phyloP scores from a whole-genome alignment of 2,113 vertebrate genomes.

The Thryonomys swinderianus region DNA sequence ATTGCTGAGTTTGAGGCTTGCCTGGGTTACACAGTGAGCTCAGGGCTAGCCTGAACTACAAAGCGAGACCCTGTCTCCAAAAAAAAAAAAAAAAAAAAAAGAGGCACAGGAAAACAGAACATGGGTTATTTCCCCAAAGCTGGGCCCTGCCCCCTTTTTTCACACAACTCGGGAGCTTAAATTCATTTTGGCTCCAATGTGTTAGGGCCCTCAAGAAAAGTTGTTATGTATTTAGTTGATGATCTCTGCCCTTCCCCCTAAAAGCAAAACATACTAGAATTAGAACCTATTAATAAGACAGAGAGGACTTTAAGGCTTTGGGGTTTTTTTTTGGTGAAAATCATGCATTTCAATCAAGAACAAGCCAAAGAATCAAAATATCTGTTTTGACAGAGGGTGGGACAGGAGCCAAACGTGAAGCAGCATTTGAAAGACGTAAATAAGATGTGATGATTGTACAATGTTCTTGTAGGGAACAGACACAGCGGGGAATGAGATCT shows the following conservation, averaged over 20 bases:
- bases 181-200: neutral
- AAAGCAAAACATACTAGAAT: slow-evolving; percentile 6
- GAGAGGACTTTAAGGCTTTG: neutral
- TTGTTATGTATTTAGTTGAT: neutral
- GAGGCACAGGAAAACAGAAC: neutral
- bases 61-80: too few relatives aligned
- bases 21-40: too few relatives aligned
- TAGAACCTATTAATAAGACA: neutral
- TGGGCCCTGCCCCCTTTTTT: neutral
- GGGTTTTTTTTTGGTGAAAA: neutral
- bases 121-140: neutral
- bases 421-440: slow-evolving; percentile 74
- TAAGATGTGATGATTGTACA: slow-evolving; percentile 81
- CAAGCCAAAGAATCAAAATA: slow-evolving; percentile 31
- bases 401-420: slow-evolving; percentile 46
- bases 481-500: slow-evolving; percentile 72
- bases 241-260: neutral
- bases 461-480: slow-evolving; percentile 74
- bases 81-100: too few relatives aligned
- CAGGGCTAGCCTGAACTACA: too few relatives aligned
- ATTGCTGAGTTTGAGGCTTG: too few relatives aligned
- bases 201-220: neutral
- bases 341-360: slow-evolving; percentile 31
- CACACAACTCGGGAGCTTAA: neutral
- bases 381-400: slow-evolving; percentile 32